Percentiles rank a stretch among this genome's conserved stretches.
Conservation (phyloP, 1,140 invertebrate genomes). For the Cotesia glomerata region DNA sequence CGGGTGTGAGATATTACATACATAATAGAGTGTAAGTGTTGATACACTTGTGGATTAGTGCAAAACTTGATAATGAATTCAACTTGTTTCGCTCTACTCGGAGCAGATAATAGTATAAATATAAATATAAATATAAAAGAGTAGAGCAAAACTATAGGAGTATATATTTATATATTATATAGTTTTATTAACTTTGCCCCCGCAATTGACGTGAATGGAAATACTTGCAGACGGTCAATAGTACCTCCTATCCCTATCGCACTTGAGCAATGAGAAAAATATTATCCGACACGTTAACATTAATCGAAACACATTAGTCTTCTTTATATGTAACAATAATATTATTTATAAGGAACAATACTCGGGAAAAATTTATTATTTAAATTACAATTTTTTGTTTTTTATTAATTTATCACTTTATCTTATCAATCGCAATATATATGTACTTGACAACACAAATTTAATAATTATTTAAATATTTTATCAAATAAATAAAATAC, state of each 20-base stretch:
- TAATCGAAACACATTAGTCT: no score
- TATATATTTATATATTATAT: background rate
- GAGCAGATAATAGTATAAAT: constrained; percentile 19
- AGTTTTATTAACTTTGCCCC: constrained; percentile 31
- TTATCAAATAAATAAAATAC: constrained; percentile 17
- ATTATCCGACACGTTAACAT: background rate
- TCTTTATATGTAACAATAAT: background rate
- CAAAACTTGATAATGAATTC: constrained; percentile 36
- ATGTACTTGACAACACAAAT: background rate
- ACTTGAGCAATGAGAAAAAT: background rate
- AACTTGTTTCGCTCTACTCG: constrained; percentile 29
- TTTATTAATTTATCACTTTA: background rate
- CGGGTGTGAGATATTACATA: constrained; percentile 19
- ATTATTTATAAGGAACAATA: background rate
- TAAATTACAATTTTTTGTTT: background rate
- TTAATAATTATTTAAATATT: background rate
- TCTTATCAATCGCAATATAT: constrained; percentile 7
- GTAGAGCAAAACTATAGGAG: background rate
- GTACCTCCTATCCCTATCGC: background rate
- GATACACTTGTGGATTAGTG: constrained; percentile 37
- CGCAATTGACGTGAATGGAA: constrained; percentile 26
- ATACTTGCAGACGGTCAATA: constrained; percentile 21
- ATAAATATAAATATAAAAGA: constrained; percentile 20
- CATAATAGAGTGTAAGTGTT: background rate
- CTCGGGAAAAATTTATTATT: background rate